Evolutionary conservation across 1,140 invertebrate genomes (phyloP), one percentile per base, ranked within the genome.

Genomic region (Hermetia illucens): DNA sequence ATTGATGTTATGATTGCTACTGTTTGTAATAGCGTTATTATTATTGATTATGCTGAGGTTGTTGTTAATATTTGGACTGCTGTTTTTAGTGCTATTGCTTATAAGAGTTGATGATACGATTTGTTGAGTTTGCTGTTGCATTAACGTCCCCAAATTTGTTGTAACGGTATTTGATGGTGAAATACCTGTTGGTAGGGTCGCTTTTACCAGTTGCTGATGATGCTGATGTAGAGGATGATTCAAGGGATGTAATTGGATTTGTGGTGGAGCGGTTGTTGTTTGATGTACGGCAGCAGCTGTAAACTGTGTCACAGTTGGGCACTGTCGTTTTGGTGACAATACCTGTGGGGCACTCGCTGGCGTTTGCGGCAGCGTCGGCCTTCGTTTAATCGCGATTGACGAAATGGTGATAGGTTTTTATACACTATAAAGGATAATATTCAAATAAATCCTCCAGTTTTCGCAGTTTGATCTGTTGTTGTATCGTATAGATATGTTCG

Each of bases 401-500:
- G 58, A 61, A 61, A 61, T 61, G 58, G 58, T 61, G 58, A 60
- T 59, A 53, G 57, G 52, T 60, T 57, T 60, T 60, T 54, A n/a
- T n/a, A n/a, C n/a, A n/a, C n/a, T n/a, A n/a, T n/a, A n/a, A n/a
- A n/a, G n/a, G n/a, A n/a, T n/a, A n/a, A n/a, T n/a, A n/a, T n/a
- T n/a, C n/a, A n/a, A n/a, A n/a, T n/a, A n/a, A n/a, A n/a, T n/a
- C n/a, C n/a, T n/a, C n/a, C n/a, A n/a, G n/a, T n/a, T n/a, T n/a
- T n/a, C n/a, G n/a, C n/a, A n/a, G n/a, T n/a, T n/a, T n/a, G n/a
- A n/a, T n/a, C n/a, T n/a, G n/a, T n/a, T n/a, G n/a, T n/a, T n/a
- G n/a, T n/a, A n/a, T n/a, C n/a, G n/a, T n/a, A n/a, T n/a, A n/a
- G n/a, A n/a, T n/a, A n/a, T n/a, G n/a, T n/a, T n/a, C n/a, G n/a